These are phyloP conservation scores for Eulemur mongoz DNA, from an alignment of 2,797 vertebrate species.

Conservation along the genomic window DNA sequence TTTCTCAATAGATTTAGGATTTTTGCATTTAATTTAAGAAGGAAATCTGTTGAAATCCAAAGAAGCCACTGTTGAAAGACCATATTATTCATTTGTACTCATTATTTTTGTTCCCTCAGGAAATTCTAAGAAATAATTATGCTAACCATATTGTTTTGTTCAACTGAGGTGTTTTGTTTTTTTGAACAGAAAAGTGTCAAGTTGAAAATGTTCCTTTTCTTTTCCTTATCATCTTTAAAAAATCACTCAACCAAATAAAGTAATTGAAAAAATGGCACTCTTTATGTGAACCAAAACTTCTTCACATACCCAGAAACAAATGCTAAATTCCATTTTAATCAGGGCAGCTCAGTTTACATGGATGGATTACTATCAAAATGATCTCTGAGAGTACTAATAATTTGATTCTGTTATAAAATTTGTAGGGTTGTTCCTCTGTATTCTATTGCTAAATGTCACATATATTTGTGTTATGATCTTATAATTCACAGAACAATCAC, in stretches of 20 bases:
- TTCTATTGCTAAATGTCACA: background rate
- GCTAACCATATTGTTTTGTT: background rate
- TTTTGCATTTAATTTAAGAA: constrained; percentile 5
- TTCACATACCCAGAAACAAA: constrained; percentile 71
- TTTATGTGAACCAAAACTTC: constrained; percentile 57
- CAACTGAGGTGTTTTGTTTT: background rate
- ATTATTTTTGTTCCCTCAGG: background rate
- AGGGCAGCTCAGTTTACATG: constrained; percentile 43
- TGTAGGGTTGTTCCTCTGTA: background rate
- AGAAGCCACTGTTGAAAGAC: background rate
- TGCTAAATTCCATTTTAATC: constrained; percentile 65
- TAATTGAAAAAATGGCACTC: constrained; percentile 44
- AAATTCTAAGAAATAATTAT: background rate
- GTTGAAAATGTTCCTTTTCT: constrained; percentile 53
- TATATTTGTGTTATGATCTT: background rate
- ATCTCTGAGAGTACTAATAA: constrained; percentile 26
- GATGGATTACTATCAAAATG: constrained; percentile 37
- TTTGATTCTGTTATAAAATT: constrained; percentile 27
- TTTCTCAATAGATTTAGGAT: background rate
- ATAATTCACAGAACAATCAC: background rate
- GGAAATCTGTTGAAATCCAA: background rate
- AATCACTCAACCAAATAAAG: constrained; percentile 61
- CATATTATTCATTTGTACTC: background rate
- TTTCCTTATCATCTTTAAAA: constrained; percentile 24
- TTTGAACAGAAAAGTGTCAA: constrained; percentile 42